phyloP scores from a whole-genome alignment of 2,888 invertebrate species.

The Asteroscopus sphinx region DNA sequence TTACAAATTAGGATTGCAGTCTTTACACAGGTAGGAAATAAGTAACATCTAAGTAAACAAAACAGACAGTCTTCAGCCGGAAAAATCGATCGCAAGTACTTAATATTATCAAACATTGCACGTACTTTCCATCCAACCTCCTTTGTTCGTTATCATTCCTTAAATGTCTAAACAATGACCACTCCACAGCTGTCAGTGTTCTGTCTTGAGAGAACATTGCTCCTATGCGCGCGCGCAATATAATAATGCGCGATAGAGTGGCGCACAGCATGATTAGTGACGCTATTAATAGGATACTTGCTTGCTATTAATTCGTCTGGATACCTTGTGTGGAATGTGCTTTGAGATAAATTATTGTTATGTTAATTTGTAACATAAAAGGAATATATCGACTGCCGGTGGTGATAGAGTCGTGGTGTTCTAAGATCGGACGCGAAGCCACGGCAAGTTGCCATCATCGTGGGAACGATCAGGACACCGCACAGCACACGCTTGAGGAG shows the following conservation, averaged over 20 bases:
- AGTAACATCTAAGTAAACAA: too few relatives aligned
- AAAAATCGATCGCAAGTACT: too few relatives aligned
- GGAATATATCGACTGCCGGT: too few relatives aligned
- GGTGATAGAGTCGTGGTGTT: too few relatives aligned
- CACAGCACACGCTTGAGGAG: too few relatives aligned
- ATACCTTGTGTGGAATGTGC: conserved; percentile 15
- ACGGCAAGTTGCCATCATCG: too few relatives aligned
- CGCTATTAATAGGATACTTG: conserved; percentile 61
- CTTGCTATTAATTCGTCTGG: conserved; percentile 38
- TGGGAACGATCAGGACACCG: too few relatives aligned
- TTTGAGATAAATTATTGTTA: conserved; percentile 11
- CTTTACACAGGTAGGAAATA: too few relatives aligned
- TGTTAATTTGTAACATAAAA: too few relatives aligned
- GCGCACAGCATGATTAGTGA: conserved; percentile 61
- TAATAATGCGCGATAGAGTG: conserved; percentile 58
- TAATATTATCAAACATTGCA: conserved; percentile 2
- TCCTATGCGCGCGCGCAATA: conserved; percentile 63
- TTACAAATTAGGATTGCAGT: too few relatives aligned
- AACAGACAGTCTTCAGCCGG: not conserved
- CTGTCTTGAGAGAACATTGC: conserved; percentile 58
- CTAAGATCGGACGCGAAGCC: too few relatives aligned
- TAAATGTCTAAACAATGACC: conserved; percentile 28
- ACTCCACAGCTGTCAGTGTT: conserved; percentile 38
- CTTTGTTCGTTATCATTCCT: conserved; percentile 32
- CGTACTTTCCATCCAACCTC: conserved; percentile 12